A percentile compares a stretch with the other conserved stretches of the same genome.
phyloP scores from a whole-genome alignment of 2,797 vertebrate genomes.

The Lacerta bilineata region DNA sequence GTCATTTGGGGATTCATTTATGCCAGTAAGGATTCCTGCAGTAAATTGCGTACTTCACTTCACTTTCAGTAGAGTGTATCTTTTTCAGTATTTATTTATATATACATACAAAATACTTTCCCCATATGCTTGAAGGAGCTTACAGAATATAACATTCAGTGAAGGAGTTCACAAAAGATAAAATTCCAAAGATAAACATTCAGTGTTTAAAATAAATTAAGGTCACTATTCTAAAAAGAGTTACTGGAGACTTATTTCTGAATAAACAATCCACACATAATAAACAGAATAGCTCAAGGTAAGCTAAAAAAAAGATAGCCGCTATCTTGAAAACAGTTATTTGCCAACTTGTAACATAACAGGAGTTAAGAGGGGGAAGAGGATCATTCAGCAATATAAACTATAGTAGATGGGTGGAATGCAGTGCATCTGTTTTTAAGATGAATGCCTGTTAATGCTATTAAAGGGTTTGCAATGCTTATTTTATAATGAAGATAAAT shows the following conservation, averaged over 20 bases:
- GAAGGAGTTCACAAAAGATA: too few relatives aligned
- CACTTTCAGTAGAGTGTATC: slow-evolving; percentile 21
- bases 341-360: not conserved
- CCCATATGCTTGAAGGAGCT: not conserved
- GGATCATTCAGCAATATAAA: not conserved
- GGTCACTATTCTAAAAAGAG: too few relatives aligned
- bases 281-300: not conserved
- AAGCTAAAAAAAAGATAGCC: not conserved
- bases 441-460: not conserved
- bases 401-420: not conserved
- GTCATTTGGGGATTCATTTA: slow-evolving; percentile 25
- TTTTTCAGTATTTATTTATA: slow-evolving; percentile 3
- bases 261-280: not conserved
- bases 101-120: not conserved
- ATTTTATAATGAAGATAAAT: slow-evolving; percentile 14
- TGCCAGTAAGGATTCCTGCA: slow-evolving; percentile 3
- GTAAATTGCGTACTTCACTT: slow-evolving; percentile 25
- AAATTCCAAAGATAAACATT: too few relatives aligned
- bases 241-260: not conserved
- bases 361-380: too few relatives aligned
- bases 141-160: not conserved
- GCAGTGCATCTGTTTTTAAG: not conserved
- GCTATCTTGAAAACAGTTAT: not conserved
- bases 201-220: too few relatives aligned
- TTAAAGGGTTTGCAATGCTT: not conserved